Conservation (phyloP, 2,888 invertebrate species). For the Patella ulyssiponensis region DNA sequence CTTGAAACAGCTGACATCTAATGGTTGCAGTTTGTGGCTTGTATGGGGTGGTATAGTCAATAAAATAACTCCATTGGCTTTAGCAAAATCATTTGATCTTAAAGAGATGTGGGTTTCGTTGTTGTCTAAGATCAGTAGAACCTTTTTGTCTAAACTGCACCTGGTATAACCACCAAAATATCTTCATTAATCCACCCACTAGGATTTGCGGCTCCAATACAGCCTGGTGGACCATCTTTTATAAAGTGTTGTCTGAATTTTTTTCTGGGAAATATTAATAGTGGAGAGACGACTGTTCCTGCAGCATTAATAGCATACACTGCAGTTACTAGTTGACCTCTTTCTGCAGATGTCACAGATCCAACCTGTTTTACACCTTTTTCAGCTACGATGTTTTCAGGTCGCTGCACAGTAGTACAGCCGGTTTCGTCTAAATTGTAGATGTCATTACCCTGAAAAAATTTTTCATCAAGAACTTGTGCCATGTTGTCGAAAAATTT, state of each 20-base stretch:
- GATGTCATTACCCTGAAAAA: slow-evolving; percentile 18
- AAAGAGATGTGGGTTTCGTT: too few species aligned
- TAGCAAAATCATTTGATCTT: slow-evolving; percentile 32
- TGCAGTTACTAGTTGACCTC: slow-evolving; percentile 27
- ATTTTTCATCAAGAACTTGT: slow-evolving; percentile 16
- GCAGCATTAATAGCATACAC: slow-evolving; percentile 22
- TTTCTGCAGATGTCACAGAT: slow-evolving; percentile 27
- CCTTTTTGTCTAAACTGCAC: slow-evolving; percentile 16
- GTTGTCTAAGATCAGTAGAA: slow-evolving; percentile 30
- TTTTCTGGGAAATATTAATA: too few species aligned
- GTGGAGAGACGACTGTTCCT: slow-evolving; percentile 33
- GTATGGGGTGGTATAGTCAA: slow-evolving; percentile 53
- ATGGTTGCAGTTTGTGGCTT: slow-evolving; percentile 60
- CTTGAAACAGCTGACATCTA: slow-evolving; percentile 51
- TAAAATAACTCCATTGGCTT: slow-evolving; percentile 35
- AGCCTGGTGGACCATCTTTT: too few species aligned
- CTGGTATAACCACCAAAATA: slow-evolving; percentile 44
- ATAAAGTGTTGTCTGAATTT: too few species aligned
- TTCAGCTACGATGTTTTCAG: slow-evolving; percentile 10
- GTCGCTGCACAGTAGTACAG: slow-evolving; percentile 18
- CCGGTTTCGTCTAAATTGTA: slow-evolving; percentile 23
- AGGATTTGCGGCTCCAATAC: too few species aligned
- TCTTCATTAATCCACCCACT: slow-evolving; percentile 60
- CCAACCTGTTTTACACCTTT: slow-evolving; percentile 23
- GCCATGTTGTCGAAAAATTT: too few species aligned